A percentile compares a stretch with the other conserved stretches of the same genome.
These are phyloP conservation scores for Gulo gulo DNA, from an alignment of 2,113 vertebrate genomes.

Conservation along the genomic window DNA sequence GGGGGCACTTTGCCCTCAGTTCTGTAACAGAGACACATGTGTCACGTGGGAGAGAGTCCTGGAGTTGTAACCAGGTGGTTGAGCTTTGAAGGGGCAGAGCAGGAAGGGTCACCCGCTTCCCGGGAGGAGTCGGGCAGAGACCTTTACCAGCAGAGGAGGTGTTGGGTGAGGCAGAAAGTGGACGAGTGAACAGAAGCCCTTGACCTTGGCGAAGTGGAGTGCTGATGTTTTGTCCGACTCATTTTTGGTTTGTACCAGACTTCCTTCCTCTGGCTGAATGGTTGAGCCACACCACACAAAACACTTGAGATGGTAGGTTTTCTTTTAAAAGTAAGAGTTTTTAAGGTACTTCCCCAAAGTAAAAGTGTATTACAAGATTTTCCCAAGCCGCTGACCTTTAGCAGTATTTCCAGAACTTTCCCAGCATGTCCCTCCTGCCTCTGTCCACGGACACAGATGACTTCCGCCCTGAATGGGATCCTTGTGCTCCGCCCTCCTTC, in stretches of 20 bases:
- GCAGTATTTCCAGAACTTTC: background rate
- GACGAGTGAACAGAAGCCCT: background rate
- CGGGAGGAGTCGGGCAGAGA: background rate
- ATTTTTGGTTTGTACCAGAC: background rate
- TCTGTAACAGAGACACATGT: background rate
- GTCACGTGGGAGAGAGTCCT: background rate
- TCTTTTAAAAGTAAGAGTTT: conserved; percentile 19
- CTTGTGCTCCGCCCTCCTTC: background rate
- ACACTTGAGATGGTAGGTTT: background rate
- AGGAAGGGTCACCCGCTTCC: no score
- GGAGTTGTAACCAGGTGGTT: background rate
- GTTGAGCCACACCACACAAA: background rate
- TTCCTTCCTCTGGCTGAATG: background rate
- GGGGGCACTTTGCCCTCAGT: background rate
- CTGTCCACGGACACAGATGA: background rate
- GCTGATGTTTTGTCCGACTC: background rate
- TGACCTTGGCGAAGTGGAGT: background rate
- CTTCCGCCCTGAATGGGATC: accelerated
- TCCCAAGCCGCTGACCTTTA: background rate
- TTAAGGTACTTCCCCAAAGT: background rate
- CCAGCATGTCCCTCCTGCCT: background rate
- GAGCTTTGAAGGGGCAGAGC: background rate
- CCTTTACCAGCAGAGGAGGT: background rate
- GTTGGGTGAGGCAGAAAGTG: background rate
- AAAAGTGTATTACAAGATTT: background rate